Evolutionary conservation across 2,113 vertebrate species (phyloP).

Genomic region (Lethenteron camtschaticum): DNA sequence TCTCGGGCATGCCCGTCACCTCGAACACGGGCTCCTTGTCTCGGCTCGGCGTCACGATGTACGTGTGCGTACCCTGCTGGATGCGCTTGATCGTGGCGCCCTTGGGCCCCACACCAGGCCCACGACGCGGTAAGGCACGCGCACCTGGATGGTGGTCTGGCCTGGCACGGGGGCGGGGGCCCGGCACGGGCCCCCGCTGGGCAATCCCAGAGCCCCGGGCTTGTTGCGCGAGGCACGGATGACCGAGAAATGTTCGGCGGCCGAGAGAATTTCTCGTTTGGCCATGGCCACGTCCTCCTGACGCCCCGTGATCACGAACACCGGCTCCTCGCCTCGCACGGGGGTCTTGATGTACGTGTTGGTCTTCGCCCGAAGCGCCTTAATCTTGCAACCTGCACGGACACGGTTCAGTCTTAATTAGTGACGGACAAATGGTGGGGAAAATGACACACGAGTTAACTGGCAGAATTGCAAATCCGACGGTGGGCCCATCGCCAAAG

Average conservation of each 20-base stretch:
- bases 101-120: constrained; percentile 87
- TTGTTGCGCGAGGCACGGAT: constrained; percentile 75
- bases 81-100: constrained; percentile 95
- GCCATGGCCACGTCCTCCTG: constrained; percentile 93
- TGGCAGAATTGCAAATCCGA: no score
- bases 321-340: constrained; percentile 60
- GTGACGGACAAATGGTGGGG: not conserved
- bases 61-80: constrained; percentile 89
- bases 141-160: constrained; percentile 87
- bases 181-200: constrained; percentile 24
- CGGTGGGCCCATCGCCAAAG: no score
- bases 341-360: constrained; percentile 98
- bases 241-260: constrained; percentile 83
- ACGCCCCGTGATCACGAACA: constrained; percentile 81
- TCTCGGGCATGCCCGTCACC: constrained; percentile 90
- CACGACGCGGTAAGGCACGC: constrained; percentile 81
- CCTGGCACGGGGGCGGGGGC: constrained; percentile 75
- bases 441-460: no score
- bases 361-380: constrained; percentile 82
- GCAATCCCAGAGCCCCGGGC: constrained; percentile 21
- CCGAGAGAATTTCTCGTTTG: constrained; percentile 72
- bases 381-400: constrained; percentile 78
- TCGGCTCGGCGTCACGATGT: constrained; percentile 77
- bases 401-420: not conserved
- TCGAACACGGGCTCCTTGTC: constrained; percentile 92